Evolutionary conservation across 2,113 vertebrate species (phyloP), one percentile per base, ranked within the genome.

Genomic region (Pseudopodoces humilis): DNA sequence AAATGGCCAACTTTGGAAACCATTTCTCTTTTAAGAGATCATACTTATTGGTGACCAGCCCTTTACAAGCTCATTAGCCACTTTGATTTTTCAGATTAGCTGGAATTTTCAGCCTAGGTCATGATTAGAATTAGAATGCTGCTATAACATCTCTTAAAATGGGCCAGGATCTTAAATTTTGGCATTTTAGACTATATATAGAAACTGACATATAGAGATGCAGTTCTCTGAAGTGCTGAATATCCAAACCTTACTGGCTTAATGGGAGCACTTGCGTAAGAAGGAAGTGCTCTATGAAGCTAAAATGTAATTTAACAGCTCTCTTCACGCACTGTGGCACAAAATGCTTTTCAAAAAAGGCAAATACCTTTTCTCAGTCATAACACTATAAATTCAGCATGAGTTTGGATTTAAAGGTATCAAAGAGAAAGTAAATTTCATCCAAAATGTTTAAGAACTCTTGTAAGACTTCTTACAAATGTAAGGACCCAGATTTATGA

Each of bases 341-440:
- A 95, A 87, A 92, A 95, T 43, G 30, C 49, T 89, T 88, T 95
- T 58, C 62, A 89, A 82, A 81, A 91, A 94, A 82, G 31, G 22
- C 16, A 72, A 63, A 94, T 28, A 71, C 83, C 27, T 68, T 86
- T n/a, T 35, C 37, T 79, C 58, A 71, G 13, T 55, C 27, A 59
- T 63, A 91, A 43, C 19, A n/a, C 22, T 24, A 43, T 52, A 68
- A 78, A 92, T 79, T 79, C 62, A 81, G 23, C 22, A 69, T 22
- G 23, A 44, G 30, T 69, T 64, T 58, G 37, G 35, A 64, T 79
- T 89, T 82, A 60, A 70, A 68, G 52, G 60, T 28, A 67, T 31
- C 15, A 55, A 53, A 72, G 39, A 47, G 52, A 65, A 39, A 68
- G 17, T 58, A 83, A 89, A 91, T 83, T 78, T 78, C 2, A 37